phyloP scores from a whole-genome alignment of 2,113 vertebrate genomes.

The Etheostoma cragini region DNA sequence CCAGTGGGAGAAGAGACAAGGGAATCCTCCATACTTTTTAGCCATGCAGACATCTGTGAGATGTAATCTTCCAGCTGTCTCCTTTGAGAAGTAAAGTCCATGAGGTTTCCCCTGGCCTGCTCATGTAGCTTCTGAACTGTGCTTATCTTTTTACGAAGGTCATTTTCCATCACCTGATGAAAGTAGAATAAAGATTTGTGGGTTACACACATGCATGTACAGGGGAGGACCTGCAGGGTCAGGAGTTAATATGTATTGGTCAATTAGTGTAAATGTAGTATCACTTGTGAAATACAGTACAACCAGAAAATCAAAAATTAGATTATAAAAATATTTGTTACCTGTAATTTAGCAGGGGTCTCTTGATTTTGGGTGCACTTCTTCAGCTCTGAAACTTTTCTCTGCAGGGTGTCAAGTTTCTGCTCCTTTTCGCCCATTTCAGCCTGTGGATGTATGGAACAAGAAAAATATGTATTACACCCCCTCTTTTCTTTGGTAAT shows the following conservation, averaged over 20 bases:
- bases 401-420: conserved; percentile 87
- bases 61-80: conserved; percentile 89
- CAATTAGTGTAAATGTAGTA: neutral
- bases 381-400: conserved; percentile 90
- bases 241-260: neutral
- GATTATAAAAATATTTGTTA: conserved; percentile 54
- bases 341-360: conserved; percentile 91
- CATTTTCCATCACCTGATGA: conserved; percentile 90
- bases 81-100: conserved; percentile 89
- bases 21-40: conserved; percentile 87
- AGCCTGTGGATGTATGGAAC: conserved; percentile 77
- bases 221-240: neutral
- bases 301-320: neutral
- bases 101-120: conserved; percentile 86
- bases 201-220: neutral
- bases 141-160: conserved; percentile 90
- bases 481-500: neutral
- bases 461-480: neutral
- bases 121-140: conserved; percentile 88
- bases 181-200: conserved; percentile 5
- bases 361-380: conserved; percentile 86
- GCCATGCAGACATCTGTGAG: conserved; percentile 86
- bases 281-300: neutral
- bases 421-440: conserved; percentile 88
- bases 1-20: conserved; percentile 82